phyloP scores from a whole-genome alignment of 1,140 invertebrate genomes.

The Caenorhabditis remanei region DNA sequence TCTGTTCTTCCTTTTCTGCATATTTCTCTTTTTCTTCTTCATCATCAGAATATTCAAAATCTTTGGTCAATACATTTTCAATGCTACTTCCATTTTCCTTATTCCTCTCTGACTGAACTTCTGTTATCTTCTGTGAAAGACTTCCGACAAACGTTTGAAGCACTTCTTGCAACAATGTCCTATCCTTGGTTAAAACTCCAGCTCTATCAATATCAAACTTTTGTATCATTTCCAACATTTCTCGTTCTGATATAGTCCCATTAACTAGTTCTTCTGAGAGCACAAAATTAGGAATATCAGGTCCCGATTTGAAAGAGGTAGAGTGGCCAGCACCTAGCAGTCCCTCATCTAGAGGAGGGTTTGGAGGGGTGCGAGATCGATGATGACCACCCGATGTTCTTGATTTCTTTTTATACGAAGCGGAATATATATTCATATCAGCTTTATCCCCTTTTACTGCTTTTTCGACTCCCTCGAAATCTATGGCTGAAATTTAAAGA shows the following conservation, averaged over 20 bases:
- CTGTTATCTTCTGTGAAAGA: not conserved
- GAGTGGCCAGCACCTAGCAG: slow-evolving; percentile 2
- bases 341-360: not conserved
- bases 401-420: slow-evolving; percentile 33
- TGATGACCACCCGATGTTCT: not conserved
- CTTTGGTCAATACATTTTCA: slow-evolving; percentile 14
- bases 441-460: slow-evolving; percentile 72
- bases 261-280: slow-evolving; percentile 18
- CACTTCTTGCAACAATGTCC: not conserved
- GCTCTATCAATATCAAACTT: not conserved
- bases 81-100: not conserved
- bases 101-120: slow-evolving; percentile 5
- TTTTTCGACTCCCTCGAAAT: slow-evolving; percentile 67
- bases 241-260: slow-evolving; percentile 35
- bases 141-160: not conserved
- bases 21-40: slow-evolving; percentile 48
- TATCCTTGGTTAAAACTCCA: slow-evolving; percentile 23
- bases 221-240: slow-evolving; percentile 37
- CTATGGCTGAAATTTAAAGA: slow-evolving; percentile 67
- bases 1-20: not conserved
- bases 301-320: not conserved
- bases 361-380: not conserved
- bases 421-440: slow-evolving; percentile 69
- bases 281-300: slow-evolving; percentile 9
- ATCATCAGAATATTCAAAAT: slow-evolving; percentile 46